Conservation (phyloP, 2,888 invertebrate species). For the Clivina fossor region DNA sequence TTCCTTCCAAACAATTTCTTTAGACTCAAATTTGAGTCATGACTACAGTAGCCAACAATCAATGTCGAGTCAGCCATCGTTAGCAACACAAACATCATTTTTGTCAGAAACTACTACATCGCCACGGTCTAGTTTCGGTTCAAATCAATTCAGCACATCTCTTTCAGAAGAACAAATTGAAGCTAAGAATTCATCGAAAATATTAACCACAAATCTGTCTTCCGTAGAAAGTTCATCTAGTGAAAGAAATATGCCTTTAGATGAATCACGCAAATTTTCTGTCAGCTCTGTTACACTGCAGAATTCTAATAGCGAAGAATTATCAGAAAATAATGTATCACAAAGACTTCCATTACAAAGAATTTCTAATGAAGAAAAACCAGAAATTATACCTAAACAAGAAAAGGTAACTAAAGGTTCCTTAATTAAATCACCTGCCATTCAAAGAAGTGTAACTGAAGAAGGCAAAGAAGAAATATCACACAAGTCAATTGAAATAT, state of each 20-base stretch:
- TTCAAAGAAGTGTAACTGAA: too few relatives aligned
- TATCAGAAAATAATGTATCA: neutral
- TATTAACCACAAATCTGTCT: neutral
- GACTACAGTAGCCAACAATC: neutral
- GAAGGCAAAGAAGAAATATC: conserved; percentile 40
- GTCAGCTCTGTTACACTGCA: too few relatives aligned
- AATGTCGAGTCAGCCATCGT: neutral
- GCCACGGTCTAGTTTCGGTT: neutral
- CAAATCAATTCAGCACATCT: too few relatives aligned
- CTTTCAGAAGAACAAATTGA: neutral
- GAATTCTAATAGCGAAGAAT: too few relatives aligned
- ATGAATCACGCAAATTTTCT: too few relatives aligned
- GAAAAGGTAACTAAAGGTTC: neutral
- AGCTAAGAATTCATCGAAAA: neutral
- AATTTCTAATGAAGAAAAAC: neutral
- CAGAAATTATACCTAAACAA: neutral
- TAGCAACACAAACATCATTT: conserved; percentile 2
- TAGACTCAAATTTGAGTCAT: neutral
- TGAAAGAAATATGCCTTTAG: conserved; percentile 1
- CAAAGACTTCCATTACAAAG: neutral
- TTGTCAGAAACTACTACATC: neutral
- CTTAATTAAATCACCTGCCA: too few relatives aligned
- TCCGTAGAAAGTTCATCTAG: neutral
- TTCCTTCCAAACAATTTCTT: conserved; percentile 8
- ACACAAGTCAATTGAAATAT: conserved; percentile 36